phyloP scores from a whole-genome alignment of 2,888 invertebrate species.

The Campoletis raptor region DNA sequence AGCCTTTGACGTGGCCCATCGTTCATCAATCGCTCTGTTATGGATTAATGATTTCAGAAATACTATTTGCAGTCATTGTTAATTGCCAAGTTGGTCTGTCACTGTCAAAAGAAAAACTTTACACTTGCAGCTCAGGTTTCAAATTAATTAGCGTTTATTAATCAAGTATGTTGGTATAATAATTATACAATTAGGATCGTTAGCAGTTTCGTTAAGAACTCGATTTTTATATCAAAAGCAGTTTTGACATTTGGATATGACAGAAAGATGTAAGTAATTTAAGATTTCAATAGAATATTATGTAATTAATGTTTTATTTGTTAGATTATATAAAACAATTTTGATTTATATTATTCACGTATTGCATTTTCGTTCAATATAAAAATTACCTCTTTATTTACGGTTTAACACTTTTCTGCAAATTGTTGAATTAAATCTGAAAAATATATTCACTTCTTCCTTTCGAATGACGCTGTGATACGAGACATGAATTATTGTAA shows the following conservation, averaged over 20 bases:
- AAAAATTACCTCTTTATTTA: background rate
- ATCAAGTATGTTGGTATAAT: background rate
- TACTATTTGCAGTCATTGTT: slow-evolving; percentile 14
- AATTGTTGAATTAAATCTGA: background rate
- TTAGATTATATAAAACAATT: background rate
- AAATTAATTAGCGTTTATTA: background rate
- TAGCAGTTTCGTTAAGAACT: background rate
- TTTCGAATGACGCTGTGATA: background rate
- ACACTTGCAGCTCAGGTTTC: background rate
- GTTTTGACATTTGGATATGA: background rate
- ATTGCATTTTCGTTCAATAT: background rate
- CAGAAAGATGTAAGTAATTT: no score
- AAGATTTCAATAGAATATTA: no score
- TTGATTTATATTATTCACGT: background rate
- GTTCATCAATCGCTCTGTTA: slow-evolving; percentile 5
- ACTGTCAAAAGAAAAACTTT: background rate
- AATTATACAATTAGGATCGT: background rate
- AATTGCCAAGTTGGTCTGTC: background rate
- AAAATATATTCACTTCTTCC: background rate
- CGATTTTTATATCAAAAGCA: background rate
- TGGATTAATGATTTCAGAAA: slow-evolving; percentile 13
- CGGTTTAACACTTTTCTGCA: background rate
- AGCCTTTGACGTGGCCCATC: background rate
- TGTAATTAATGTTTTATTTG: no score
- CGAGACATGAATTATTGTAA: background rate